Evolutionary conservation across 2,888 invertebrate genomes (phyloP).

Genomic region (Hyposoter dolosus): DNA sequence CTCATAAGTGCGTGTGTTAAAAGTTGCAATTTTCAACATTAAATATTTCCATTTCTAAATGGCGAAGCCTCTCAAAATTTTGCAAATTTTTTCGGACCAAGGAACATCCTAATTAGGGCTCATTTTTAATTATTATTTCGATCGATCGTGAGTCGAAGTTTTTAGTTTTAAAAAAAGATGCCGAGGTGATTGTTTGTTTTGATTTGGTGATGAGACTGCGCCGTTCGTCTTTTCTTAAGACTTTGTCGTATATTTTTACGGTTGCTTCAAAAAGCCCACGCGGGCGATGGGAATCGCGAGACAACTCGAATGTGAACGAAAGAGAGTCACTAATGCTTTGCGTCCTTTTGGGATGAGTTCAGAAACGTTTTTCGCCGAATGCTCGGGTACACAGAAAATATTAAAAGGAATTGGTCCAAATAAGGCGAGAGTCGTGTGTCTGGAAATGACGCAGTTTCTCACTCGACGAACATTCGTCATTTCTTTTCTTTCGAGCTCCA

Average conservation of each 20-base stretch:
- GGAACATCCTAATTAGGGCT: neutral
- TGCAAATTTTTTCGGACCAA: neutral
- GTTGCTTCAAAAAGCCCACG: slow-evolving; percentile 25
- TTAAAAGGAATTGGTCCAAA: slow-evolving; percentile 24
- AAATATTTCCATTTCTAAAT: too few species aligned
- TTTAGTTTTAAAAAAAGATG: neutral
- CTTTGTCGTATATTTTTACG: neutral
- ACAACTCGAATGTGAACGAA: neutral
- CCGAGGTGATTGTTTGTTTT: neutral
- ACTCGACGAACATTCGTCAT: neutral
- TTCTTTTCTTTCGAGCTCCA: neutral
- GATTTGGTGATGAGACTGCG: neutral
- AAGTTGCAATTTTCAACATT: too few species aligned
- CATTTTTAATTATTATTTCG: neutral
- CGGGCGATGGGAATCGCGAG: slow-evolving; percentile 16
- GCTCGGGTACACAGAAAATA: neutral
- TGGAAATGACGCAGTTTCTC: slow-evolving; percentile 9
- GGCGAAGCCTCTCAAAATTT: too few species aligned
- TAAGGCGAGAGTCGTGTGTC: neutral
- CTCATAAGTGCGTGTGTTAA: too few species aligned
- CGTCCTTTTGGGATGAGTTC: neutral
- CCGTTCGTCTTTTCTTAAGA: neutral
- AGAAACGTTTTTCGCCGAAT: slow-evolving; percentile 7
- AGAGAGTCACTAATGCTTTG: neutral
- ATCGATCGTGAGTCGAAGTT: neutral